phyloP scores from a whole-genome alignment of 2,113 vertebrate species.

The rat (Rattus norvegicus) region GRCr8 NC_086033.1:95962501-95963000 shows the following conservation, averaged over 20 bases:
- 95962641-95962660: too few species aligned
- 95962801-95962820: neutral
- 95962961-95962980: neutral
- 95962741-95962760: too few species aligned
- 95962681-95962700: too few species aligned
- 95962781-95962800: too few species aligned
- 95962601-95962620: neutral
- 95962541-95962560: neutral
- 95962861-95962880: neutral
- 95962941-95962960: neutral
- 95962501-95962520: neutral
- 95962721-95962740: too few species aligned
- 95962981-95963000: neutral
- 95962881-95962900: neutral
- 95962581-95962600: neutral
- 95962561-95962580: neutral
- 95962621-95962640: too few species aligned
- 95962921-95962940: neutral
- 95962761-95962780: too few species aligned
- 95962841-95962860: neutral
- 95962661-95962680: too few species aligned
- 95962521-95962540: neutral
- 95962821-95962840: neutral
- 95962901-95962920: neutral
- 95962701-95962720: too few species aligned